Base-by-base conservation (phyloP, 2,113 vertebrate genomes). In the Spea bombifrons region DNA sequence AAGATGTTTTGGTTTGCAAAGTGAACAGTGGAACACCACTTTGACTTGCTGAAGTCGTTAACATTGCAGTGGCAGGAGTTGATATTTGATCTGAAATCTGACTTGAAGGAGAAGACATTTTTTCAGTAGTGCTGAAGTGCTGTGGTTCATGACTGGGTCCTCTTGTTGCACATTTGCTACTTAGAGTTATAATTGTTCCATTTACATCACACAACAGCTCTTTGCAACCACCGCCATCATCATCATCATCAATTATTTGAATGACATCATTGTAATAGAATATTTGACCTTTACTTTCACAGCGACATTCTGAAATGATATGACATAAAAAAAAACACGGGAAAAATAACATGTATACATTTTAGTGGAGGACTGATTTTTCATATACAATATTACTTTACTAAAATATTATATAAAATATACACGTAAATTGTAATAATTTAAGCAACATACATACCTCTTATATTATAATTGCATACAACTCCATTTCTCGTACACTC, bases 231-330 rank as follows among this genome's bases (percentile, higher is more conserved):
- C 0, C 3, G n/a, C 16, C 12, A 17, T 8, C 15, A 46, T 67
- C 5, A 30, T 8, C 15, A 46, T 67, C 5, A 30, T 66, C 9
- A n/a, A 65, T 16, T 8, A 59, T 15, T 52, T 17, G 15, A 66
- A 76, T 68, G 13, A 7, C 8, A 5, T 57, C 65, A 0, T 4
- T 5, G 49, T 57, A 55, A 1, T 67, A 3, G 30, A 66, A 68
- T 30, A 4, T 0, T 30, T 76, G 53, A 12, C 52, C 50, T 46
- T 59, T 44, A 68, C 57, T 13, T 17, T 10, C 7, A 17, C 75
- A 76, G 2, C 8, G 50, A 47, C 75, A 76, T 12, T 43, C 75
- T 76, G 7, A 13, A 57, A 76, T 44, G 8, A 12, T 48, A 52
- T 10, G 9, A 52, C 50, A 7, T 52, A 10, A 52, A 52, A 52